Evolutionary conservation across 2,113 vertebrate genomes (phyloP).

Genomic region (Nesogale talazaci): DNA sequence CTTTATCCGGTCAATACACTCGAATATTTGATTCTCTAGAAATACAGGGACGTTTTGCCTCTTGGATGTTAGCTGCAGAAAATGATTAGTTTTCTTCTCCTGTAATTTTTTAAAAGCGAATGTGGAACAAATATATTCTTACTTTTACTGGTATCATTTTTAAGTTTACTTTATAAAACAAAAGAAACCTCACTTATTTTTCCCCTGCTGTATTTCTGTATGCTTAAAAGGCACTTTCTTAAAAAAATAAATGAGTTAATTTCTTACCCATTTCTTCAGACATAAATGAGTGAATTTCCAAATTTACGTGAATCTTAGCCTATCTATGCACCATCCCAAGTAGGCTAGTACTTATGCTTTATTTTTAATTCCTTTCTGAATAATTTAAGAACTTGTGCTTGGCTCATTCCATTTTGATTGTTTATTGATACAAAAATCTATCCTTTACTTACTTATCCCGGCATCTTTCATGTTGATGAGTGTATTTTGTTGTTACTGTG

Average conservation of each 20-base stretch:
- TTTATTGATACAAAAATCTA: not conserved
- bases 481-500: not conserved
- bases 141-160: too few species aligned
- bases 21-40: not conserved
- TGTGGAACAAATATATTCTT: too few species aligned
- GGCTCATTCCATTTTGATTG: not conserved
- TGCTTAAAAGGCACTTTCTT: slow-evolving; percentile 44
- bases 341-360: not conserved
- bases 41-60: not conserved
- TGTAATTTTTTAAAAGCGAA: not conserved
- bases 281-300: not conserved
- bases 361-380: not conserved
- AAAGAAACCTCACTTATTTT: slow-evolving; percentile 9
- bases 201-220: slow-evolving; percentile 36
- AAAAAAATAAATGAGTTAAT: too few species aligned
- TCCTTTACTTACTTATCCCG: not conserved
- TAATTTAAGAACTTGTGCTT: not conserved
- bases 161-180: not conserved
- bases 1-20: slow-evolving; percentile 23
- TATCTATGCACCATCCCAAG: not conserved
- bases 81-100: not conserved
- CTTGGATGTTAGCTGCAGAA: not conserved
- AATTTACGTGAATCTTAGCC: not conserved
- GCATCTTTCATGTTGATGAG: not conserved
- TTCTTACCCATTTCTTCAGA: not conserved